Conservation (phyloP, 2,888 invertebrate genomes). For the Noctuana brunneofusca region DNA sequence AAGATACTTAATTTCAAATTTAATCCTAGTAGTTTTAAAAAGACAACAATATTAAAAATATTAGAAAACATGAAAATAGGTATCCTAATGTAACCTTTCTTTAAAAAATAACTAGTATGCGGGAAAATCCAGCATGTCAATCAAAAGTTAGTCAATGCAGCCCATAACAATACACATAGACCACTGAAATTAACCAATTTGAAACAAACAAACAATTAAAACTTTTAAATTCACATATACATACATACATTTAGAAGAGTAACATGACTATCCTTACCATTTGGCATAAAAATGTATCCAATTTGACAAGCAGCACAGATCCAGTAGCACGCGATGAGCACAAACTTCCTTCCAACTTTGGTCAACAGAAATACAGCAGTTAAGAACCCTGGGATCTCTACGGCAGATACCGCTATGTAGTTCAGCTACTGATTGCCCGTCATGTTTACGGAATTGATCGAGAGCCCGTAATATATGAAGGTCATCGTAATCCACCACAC, state of each 20-base stretch:
- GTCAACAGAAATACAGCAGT: not conserved
- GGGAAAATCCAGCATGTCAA: too few relatives aligned
- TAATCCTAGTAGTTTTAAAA: not conserved
- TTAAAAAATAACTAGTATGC: too few relatives aligned
- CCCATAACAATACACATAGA: too few relatives aligned
- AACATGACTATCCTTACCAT: too few relatives aligned
- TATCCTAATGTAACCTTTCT: too few relatives aligned
- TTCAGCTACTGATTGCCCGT: not conserved
- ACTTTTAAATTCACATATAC: too few relatives aligned
- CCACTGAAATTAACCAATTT: too few relatives aligned
- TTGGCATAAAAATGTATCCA: not conserved
- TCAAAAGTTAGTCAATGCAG: too few relatives aligned
- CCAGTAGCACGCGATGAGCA: not conserved
- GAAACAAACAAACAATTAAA: too few relatives aligned
- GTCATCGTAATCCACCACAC: slow-evolving; percentile 7
- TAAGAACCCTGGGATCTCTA: not conserved
- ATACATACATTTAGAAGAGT: too few relatives aligned
- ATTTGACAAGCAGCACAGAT: slow-evolving; percentile 2
- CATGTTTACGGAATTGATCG: not conserved
- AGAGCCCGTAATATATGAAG: slow-evolving; percentile 1
- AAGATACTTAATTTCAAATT: not conserved
- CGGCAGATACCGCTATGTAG: not conserved
- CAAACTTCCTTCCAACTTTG: not conserved
- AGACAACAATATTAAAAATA: too few relatives aligned
- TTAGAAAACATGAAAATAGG: too few relatives aligned